Evolutionary conservation across 2,888 invertebrate species (phyloP).

Genomic region (Drosophila picticornis): DNA sequence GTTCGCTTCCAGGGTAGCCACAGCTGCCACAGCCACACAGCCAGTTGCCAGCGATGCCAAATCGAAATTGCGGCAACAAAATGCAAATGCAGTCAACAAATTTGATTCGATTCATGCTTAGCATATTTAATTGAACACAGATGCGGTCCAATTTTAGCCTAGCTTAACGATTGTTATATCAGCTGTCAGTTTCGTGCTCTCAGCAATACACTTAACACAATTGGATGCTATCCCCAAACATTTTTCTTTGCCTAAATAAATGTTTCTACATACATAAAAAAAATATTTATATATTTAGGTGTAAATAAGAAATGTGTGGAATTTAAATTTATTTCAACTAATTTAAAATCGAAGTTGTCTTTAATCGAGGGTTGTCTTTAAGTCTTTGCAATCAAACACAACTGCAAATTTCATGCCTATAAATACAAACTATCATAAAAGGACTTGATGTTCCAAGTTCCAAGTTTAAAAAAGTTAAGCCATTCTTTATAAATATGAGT

Average conservation of each 20-base stretch:
- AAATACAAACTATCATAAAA: background rate
- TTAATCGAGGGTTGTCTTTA: too few relatives aligned
- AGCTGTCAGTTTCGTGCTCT: conserved; percentile 2
- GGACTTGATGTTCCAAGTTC: too few relatives aligned
- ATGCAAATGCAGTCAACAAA: conserved; percentile 67
- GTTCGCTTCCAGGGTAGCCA: conserved; percentile 5
- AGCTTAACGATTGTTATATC: conserved; percentile 8
- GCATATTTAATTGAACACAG: conserved; percentile 61
- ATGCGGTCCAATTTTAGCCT: conserved; percentile 34
- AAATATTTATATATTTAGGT: background rate
- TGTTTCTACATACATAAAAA: background rate
- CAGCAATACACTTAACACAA: conserved; percentile 1
- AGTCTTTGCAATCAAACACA: too few relatives aligned
- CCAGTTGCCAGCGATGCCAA: conserved; percentile 33
- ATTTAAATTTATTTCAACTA: background rate
- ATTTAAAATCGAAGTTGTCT: background rate
- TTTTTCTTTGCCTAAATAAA: background rate
- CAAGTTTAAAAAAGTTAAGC: background rate
- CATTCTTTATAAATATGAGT: background rate
- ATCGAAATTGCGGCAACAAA: conserved; percentile 42
- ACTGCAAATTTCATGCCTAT: too few relatives aligned
- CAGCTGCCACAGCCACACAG: conserved; percentile 11
- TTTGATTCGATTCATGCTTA: conserved; percentile 67
- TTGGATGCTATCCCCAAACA: background rate
- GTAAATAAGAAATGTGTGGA: background rate